Percentiles rank a stretch among this genome's conserved stretches.
Evolutionary conservation across 2,888 invertebrate genomes (phyloP).

Genomic region (Cerastis leucographa): DNA sequence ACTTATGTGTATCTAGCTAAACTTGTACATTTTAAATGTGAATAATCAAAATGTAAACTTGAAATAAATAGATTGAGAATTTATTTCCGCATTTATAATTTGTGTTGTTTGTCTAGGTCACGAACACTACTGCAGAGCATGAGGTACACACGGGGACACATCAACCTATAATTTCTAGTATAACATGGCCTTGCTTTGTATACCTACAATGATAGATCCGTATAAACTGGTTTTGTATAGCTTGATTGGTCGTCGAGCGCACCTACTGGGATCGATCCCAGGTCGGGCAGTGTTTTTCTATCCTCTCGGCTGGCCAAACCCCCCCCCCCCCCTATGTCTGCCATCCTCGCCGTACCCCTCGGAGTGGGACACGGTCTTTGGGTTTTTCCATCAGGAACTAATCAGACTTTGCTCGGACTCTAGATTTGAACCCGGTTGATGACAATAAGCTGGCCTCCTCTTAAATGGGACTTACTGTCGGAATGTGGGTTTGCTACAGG

Average conservation of each 20-base stretch:
- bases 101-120: neutral
- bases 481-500: neutral
- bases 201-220: no score
- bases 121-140: neutral
- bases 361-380: neutral
- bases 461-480: neutral
- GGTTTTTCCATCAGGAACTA: neutral
- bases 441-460: neutral
- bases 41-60: conserved; percentile 69
- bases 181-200: no score
- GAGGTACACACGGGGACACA: no score
- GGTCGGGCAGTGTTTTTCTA: neutral
- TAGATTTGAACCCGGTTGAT: neutral
- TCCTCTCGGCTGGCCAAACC: no score
- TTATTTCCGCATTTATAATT: conserved; percentile 10
- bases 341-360: no score
- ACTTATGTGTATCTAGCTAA: conserved; percentile 65
- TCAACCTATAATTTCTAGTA: no score
- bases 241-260: no score
- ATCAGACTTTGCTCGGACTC: neutral
- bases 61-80: conserved; percentile 72
- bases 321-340: no score
- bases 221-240: no score
- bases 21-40: conserved; percentile 69
- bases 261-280: neutral